These are phyloP conservation scores for Boulengeromyrus knoepffleri DNA, from an alignment of 2,113 vertebrate species.

Conservation along the genomic window DNA sequence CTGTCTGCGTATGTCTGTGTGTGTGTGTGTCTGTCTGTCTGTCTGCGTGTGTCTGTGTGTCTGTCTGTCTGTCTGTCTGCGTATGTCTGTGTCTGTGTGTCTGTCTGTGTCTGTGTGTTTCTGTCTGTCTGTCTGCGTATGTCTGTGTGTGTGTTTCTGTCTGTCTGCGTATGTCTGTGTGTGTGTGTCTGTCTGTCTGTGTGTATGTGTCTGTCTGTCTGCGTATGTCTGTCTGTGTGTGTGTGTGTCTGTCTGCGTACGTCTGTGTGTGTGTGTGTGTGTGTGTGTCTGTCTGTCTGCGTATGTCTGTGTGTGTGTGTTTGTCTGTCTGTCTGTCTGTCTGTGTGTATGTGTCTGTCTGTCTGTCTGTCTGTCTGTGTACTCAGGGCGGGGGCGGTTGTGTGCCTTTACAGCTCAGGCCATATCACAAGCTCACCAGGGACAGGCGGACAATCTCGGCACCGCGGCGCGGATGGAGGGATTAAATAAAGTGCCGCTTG, in stretches of 20 bases:
- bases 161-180: no score
- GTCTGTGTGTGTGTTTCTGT: background rate
- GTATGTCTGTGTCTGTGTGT: no score
- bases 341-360: rapidly evolving
- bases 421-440: background rate
- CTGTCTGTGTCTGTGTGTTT: background rate
- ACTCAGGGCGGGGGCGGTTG: background rate
- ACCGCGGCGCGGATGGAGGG: background rate
- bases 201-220: background rate
- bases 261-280: background rate
- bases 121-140: background rate
- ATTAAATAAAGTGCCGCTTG: background rate
- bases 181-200: background rate
- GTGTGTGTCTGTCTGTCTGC: no score
- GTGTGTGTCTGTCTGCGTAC: no score
- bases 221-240: background rate
- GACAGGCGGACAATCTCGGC: background rate
- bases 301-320: background rate
- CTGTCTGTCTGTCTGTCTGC: background rate
- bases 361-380: rapidly evolving
- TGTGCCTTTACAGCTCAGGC: background rate
- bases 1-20: background rate
- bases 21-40: no score
- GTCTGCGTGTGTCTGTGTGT: background rate
- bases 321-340: no score